Conservation (phyloP, 2,888 invertebrate species). For the Caenorhabditis virilis region DNA sequence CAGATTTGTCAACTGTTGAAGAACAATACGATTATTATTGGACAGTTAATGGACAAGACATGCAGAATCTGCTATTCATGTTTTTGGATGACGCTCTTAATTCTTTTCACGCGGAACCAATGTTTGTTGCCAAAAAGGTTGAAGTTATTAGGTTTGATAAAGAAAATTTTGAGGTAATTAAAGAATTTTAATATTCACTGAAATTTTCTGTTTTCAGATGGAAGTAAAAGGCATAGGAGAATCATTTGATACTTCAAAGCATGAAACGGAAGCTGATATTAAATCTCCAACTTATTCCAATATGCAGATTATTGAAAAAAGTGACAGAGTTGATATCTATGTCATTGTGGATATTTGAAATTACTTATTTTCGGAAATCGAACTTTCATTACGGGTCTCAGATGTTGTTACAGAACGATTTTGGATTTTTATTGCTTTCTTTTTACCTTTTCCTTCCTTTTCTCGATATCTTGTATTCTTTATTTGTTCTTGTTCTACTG, state of each 20-base stretch:
- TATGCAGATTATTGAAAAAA: slow-evolving; percentile 83
- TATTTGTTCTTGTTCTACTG: slow-evolving; percentile 1
- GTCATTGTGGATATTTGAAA: slow-evolving; percentile 92
- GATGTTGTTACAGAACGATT: slow-evolving; percentile 82
- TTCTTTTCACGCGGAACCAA: slow-evolving; percentile 79
- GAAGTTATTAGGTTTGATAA: slow-evolving; percentile 51
- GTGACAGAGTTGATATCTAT: slow-evolving; percentile 78
- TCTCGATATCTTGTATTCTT: too few relatives aligned
- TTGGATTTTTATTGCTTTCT: slow-evolving; percentile 3
- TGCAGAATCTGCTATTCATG: slow-evolving; percentile 85
- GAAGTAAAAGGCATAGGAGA: slow-evolving; percentile 75
- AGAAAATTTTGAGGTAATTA: slow-evolving; percentile 20
- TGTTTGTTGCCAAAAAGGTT: slow-evolving; percentile 61
- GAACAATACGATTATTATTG: slow-evolving; percentile 81
- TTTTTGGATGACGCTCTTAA: slow-evolving; percentile 92
- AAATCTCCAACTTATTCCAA: slow-evolving; percentile 99
- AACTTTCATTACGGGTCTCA: background rate
- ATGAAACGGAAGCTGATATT: slow-evolving; percentile 82
- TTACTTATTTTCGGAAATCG: slow-evolving; percentile 80
- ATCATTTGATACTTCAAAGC: slow-evolving; percentile 87
- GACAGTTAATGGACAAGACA: slow-evolving; percentile 85
- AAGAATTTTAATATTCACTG: background rate
- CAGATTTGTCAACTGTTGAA: slow-evolving; percentile 73
- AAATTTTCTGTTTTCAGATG: slow-evolving; percentile 19
- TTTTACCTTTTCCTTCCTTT: too few relatives aligned